Evolutionary conservation across 2,113 vertebrate genomes (phyloP), one percentile per base, ranked within the genome.

Genomic region (Cichladusa arquata): DNA sequence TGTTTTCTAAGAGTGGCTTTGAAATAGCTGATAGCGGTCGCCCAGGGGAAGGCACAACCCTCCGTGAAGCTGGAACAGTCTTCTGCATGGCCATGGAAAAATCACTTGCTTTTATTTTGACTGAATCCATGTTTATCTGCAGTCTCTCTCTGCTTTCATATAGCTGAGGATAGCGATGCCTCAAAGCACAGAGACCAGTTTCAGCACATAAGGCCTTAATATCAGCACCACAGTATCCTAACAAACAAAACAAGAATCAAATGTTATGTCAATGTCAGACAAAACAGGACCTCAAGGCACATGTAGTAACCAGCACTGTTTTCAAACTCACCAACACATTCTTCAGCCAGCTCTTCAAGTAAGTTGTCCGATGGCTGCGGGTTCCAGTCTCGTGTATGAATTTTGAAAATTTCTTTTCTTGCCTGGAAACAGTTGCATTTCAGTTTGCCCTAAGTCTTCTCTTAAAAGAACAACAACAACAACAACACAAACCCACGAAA

Each of bases 161-260:
- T 87, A 99, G 99, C 93, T 99, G 99, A 26, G 99, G 99, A 83
- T 99, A 99, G 67, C 97, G 98, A 16, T 98, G 98, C 11, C 98
- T 98, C 44, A 99, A 95, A 67, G 99, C 99, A 69, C 98, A 99
- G 33, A 99, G 96, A 58, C 98, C 99, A 9, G 99, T 98, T 97
- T 99, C 99, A 2, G 99, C 97, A 77, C 99, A 99, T 50, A 99
- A 94, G 2, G 99, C 98, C 92, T 99, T 99, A 81, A 99, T 99
- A 94, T 99, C 99, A 31, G 99, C 99, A 28, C 99, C 99, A 60
- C 99, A 99, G 93, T 99, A 99, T 44, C 99, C 99, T 99, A 66
- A 71, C 8, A 45, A 95, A 90, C 18, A 83, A 90, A 94, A 84
- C 18, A 83, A 89, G 42, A 81, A 92, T 56, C 24, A 78, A 84